Base-by-base conservation (phyloP, 2,113 vertebrate genomes). In the Prolemur simus region DNA sequence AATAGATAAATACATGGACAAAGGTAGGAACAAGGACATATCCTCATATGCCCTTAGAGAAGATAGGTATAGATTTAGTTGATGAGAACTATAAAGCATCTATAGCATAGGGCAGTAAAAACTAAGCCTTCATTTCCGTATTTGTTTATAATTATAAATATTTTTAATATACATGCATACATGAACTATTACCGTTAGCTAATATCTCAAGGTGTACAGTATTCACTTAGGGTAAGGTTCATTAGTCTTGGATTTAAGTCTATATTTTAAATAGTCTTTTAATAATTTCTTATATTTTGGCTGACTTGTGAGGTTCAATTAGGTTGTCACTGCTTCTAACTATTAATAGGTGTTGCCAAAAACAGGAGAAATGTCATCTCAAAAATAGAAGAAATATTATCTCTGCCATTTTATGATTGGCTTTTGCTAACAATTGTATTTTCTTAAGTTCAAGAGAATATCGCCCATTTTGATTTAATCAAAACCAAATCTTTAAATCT, bases 231-330 rank as follows among this genome's bases (percentile, higher is more conserved):
- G 5, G 17, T 76, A 76, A 63, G 5, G 8, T 13, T 89, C 14
- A 71, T 94, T 88, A n/a, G 76, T 83, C 23, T 8, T 95, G n/a
- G 54, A 95, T 82, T 95, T 90, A 63, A 95, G 73, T 81, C 29
- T 91, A 2, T 83, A 56, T 87, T 78, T 87, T 86, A 87, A 68
- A 42, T 60, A 56, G 12, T 85, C 45, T 88, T 69, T 85, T 80
- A 86, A 37, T 94, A 87, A 56, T 66, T 91, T 89, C 81, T 85
- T 78, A 47, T 34, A 77, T 96, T 95, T 94, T 86, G 73, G 7
- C 27, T 80, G 47, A 80, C 66, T 91, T 93, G 2, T 63, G 58
- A 80, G n/a, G 58, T 71, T 29, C 29, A 15, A 54, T 27, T 74
- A 54, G 13, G 7, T 80, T 83, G n/a, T 73, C 63, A 89, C 89